Base-by-base conservation (phyloP, 2,888 invertebrate species). In the Urechis unicinctus region DNA sequence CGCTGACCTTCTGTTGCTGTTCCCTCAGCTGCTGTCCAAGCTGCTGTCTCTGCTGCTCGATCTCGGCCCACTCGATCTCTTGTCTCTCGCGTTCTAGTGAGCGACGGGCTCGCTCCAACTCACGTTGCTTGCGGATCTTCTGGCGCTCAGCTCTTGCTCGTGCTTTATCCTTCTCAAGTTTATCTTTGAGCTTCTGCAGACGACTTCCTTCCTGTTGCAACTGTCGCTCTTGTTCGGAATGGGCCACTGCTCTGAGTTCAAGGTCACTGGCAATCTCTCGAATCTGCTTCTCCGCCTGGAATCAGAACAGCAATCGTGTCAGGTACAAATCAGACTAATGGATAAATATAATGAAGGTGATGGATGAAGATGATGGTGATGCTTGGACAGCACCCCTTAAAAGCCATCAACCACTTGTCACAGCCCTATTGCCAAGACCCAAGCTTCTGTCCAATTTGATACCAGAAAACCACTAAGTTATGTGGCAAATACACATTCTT, bases 111-210 rank as follows among this genome's bases (percentile, higher is more conserved):
- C 36, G 41, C 44, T 60, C 57, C 50, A 56, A 24, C 49, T 60
- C 52, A 3, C 52, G 48, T 58, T 49, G 50, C 50, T 57, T 22
- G 25, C 57, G 22, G 49, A 56, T 6, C 50, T 58, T 44, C 56
- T 61, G 44, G 52, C 57, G 30, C 52, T 56, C 59, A 41, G 58
- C 58, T 44, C 57, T 44, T n/a, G 53, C 55, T 41, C 52, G 46
- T 13, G 41, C 52, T 24, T 62, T 58, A 42, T 63, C 56, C 26
- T 53, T 46, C 51, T 62, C 61, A 13, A 69, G 56, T 13, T 53
- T 57, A 43, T 60, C 58, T 46, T 67, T 57, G 29, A 66, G 65
- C 25, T 43, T 51, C 42, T 53, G 50, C 31, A 57, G 42, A 42
- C 53, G 52, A 4, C 24, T 36, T n/a, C 55, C 41, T 50, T 62